Evolutionary conservation across 1,140 invertebrate species (phyloP).

Genomic region (Saccostrea cuccullata): DNA sequence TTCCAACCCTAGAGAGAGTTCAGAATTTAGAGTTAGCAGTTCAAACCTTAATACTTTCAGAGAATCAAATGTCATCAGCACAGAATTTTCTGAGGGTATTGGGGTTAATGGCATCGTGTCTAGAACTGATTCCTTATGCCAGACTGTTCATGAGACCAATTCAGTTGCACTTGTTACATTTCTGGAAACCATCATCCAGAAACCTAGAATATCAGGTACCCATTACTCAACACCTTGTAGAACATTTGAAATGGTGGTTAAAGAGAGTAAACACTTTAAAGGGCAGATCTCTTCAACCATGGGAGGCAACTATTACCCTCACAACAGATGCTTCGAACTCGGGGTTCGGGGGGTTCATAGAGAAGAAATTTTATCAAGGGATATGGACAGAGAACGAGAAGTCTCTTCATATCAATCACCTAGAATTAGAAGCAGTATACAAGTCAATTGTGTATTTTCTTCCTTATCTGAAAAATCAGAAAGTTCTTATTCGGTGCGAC

Average conservation of each 20-base stretch:
- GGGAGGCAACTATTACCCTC: too few relatives aligned
- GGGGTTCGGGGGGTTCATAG: neutral
- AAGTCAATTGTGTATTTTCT: slow-evolving; percentile 25
- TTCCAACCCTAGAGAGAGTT: neutral
- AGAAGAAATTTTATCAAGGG: neutral
- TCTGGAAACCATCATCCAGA: slow-evolving; percentile 41
- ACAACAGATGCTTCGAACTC: neutral
- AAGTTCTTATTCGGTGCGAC: slow-evolving; percentile 21
- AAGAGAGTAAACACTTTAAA: neutral
- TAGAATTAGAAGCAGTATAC: slow-evolving; percentile 33
- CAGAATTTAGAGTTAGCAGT: neutral
- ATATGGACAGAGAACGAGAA: neutral
- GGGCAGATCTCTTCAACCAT: too few relatives aligned
- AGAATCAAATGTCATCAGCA: neutral
- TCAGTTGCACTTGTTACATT: slow-evolving; percentile 46
- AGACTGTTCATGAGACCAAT: slow-evolving; percentile 51
- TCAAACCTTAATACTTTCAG: neutral
- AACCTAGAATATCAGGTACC: neutral
- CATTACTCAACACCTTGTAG: neutral
- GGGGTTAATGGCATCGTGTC: neutral
- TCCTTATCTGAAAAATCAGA: neutral
- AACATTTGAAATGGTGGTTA: neutral
- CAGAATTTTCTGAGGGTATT: neutral
- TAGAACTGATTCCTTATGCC: neutral
- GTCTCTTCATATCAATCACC: neutral